Percentiles rank a stretch among this genome's conserved stretches.
Conservation (phyloP, 2,797 vertebrate genomes). For the Gallinago stenura region DNA sequence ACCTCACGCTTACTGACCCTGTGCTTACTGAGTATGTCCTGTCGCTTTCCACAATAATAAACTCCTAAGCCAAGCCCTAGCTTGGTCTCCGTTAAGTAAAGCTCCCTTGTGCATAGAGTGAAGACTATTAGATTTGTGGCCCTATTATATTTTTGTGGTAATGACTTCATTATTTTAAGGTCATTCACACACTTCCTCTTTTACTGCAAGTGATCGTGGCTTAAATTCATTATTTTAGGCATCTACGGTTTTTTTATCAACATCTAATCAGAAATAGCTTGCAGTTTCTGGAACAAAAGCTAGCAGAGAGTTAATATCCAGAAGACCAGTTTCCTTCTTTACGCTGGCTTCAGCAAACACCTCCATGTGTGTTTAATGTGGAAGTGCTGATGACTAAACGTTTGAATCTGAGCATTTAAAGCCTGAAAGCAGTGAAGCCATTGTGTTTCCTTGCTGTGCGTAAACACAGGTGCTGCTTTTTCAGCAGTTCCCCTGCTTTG, state of each 20-base stretch:
- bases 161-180: slow-evolving; percentile 24
- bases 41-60: neutral
- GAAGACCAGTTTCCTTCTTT: neutral
- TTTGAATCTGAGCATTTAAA: neutral
- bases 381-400: neutral
- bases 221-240: neutral
- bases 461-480: neutral
- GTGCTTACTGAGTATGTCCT: neutral
- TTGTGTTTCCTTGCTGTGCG: neutral
- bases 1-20: neutral
- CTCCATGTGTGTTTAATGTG: neutral
- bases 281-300: slow-evolving; percentile 19
- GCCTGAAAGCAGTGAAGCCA: neutral
- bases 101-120: neutral
- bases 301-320: neutral
- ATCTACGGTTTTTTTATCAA: slow-evolving; percentile 12
- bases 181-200: slow-evolving; percentile 33
- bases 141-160: slow-evolving; percentile 32
- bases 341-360: neutral
- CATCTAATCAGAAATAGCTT: neutral
- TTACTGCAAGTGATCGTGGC: neutral
- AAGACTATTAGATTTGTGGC: slow-evolving; percentile 18
- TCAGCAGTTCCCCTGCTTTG: neutral
- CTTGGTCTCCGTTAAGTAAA: neutral
- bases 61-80: neutral